phyloP scores from a whole-genome alignment of 2,888 invertebrate species.

The Liopterus haemorrhoidalis region DNA sequence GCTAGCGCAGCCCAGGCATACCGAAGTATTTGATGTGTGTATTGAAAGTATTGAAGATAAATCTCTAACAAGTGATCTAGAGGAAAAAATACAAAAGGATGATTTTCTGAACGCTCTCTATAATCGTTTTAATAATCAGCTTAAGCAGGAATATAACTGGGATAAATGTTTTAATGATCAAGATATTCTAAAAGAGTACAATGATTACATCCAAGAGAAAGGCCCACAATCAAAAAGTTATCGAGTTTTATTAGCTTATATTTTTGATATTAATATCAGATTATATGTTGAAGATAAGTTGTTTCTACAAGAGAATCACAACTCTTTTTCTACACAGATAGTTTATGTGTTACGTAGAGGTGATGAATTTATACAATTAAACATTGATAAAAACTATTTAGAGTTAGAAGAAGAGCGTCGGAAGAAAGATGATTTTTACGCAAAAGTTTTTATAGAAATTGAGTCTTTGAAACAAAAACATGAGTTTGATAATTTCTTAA shows the following conservation, averaged over 20 bases:
- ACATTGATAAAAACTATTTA: conserved; percentile 21
- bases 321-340: conserved; percentile 16
- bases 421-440: conserved; percentile 14
- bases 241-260: conserved; percentile 26
- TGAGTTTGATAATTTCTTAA: conserved; percentile 22
- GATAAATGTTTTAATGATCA: no score
- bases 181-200: conserved; percentile 22
- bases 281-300: conserved; percentile 25
- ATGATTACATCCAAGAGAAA: conserved; percentile 19
- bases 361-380: conserved; percentile 18
- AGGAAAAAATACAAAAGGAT: no score
- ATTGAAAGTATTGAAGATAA: no score
- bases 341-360: conserved; percentile 14
- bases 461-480: conserved; percentile 18
- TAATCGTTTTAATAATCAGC: no score
- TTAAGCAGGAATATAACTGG: no score
- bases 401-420: conserved; percentile 21
- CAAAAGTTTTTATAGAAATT: conserved; percentile 12
- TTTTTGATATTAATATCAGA: conserved; percentile 24
- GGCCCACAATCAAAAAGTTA: conserved; percentile 25
- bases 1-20: no score
- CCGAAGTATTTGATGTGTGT: no score
- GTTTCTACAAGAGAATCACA: conserved; percentile 21
- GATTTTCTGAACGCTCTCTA: no score
- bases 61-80: no score